Evolutionary conservation across 2,797 vertebrate genomes (phyloP).

Genomic region (Mormyrus hasselquistii): DNA sequence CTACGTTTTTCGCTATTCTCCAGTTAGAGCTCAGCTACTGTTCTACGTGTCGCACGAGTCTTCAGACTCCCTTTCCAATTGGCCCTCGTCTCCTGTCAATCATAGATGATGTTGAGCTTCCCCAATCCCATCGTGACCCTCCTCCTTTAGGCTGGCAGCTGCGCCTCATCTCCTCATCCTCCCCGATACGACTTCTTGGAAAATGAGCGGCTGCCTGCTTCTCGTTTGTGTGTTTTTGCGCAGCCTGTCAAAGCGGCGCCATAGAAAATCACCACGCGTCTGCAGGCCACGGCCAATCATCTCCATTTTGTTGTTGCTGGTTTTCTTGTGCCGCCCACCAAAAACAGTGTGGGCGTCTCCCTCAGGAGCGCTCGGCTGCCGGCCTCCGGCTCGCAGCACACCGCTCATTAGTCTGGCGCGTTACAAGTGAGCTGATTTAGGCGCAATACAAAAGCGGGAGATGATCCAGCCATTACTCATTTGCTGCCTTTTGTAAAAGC

Average conservation of each 20-base stretch:
- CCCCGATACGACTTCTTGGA: slow-evolving; percentile 40
- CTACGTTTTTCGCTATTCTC: background rate
- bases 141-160: background rate
- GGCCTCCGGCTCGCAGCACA: background rate
- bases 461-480: background rate
- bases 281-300: slow-evolving; percentile 42
- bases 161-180: slow-evolving; percentile 21
- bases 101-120: background rate
- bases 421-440: background rate
- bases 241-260: slow-evolving; percentile 32
- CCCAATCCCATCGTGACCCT: background rate
- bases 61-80: background rate
- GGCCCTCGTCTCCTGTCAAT: background rate
- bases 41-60: background rate
- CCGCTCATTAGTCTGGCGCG: background rate
- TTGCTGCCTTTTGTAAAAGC: background rate
- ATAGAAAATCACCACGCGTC: slow-evolving; percentile 48
- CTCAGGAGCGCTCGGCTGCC: background rate
- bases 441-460: background rate
- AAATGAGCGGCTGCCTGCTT: slow-evolving; percentile 40
- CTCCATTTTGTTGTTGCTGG: slow-evolving; percentile 30
- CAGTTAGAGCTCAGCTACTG: background rate
- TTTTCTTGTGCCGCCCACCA: slow-evolving; percentile 39
- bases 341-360: slow-evolving; percentile 14
- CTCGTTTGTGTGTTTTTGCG: slow-evolving; percentile 39